A percentile compares a stretch with the other conserved stretches of the same genome.
Evolutionary conservation across 1,140 invertebrate genomes (phyloP).

Genomic region (Conopomorpha cramerella): DNA sequence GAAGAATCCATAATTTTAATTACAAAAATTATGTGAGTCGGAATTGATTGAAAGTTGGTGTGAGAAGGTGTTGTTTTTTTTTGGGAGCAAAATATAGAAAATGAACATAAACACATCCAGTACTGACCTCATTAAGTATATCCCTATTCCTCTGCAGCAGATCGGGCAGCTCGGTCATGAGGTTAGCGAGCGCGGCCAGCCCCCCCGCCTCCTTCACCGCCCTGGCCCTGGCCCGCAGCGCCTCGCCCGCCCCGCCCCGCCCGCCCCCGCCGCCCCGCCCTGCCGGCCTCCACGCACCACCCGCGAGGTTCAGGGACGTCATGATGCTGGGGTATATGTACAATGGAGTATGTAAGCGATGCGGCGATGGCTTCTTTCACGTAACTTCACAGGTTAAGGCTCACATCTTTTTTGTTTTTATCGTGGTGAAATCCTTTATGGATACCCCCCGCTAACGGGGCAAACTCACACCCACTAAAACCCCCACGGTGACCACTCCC

Average conservation of each 20-base stretch:
- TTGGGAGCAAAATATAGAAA: no score
- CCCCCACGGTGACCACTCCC: no score
- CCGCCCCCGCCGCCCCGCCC: constrained; percentile 89
- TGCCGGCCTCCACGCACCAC: constrained; percentile 97
- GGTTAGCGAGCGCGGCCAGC: constrained; percentile 60
- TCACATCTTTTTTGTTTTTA: no score
- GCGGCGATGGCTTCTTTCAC: no score
- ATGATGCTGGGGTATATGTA: constrained; percentile 77
- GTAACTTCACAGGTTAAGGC: no score
- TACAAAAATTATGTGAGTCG: no score
- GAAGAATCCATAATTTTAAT: no score
- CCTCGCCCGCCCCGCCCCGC: constrained; percentile 82
- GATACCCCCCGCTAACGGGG: no score
- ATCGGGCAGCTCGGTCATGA: constrained; percentile 85
- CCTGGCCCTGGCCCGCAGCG: constrained; percentile 85
- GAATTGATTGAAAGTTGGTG: no score
- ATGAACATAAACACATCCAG: neutral
- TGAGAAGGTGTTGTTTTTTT: no score
- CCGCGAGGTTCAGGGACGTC: constrained; percentile 94
- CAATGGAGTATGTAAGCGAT: neutral
- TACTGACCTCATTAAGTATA: constrained; percentile 88
- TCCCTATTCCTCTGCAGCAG: constrained; percentile 91
- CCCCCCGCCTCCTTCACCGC: constrained; percentile 74
- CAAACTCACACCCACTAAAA: no score
- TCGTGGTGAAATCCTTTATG: no score